These are phyloP conservation scores for Peromyscus melanophrys DNA, from an alignment of 2,797 vertebrate genomes.

Conservation along the genomic window DNA sequence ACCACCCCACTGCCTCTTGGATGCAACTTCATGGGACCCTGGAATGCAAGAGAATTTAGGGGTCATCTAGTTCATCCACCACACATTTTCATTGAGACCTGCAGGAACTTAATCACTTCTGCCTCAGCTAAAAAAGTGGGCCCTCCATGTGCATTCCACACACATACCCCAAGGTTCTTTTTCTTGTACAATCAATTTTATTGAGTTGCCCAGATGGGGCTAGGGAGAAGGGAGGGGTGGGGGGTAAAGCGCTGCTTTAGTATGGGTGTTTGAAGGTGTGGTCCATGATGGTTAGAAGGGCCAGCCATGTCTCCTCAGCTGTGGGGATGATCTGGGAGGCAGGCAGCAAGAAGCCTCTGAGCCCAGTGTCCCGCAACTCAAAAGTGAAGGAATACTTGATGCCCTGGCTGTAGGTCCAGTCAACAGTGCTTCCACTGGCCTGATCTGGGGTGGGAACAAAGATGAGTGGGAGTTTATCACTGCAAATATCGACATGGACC, in stretches of 20 bases:
- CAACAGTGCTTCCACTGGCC: conserved; percentile 94
- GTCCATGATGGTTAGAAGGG: conserved; percentile 93
- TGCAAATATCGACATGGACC: background rate
- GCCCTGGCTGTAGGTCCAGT: conserved; percentile 96
- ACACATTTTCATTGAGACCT: conserved; percentile 46
- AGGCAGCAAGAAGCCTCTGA: conserved; percentile 95
- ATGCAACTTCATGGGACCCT: conserved; percentile 62
- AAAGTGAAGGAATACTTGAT: conserved; percentile 98
- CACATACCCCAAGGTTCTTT: background rate
- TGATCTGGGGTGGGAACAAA: conserved; percentile 89
- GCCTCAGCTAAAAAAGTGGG: conserved; percentile 16
- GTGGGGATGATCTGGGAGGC: conserved; percentile 95
- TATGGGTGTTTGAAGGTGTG: conserved; percentile 90
- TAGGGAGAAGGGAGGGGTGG: background rate
- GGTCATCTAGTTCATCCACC: conserved; percentile 52
- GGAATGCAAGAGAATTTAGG: conserved; percentile 56
- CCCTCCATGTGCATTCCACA: background rate
- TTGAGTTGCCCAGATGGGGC: conserved; percentile 38
- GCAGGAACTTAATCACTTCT: conserved; percentile 37
- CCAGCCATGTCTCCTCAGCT: conserved; percentile 95
- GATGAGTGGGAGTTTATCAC: background rate
- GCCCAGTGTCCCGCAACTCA: conserved; percentile 95
- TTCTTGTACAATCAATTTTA: conserved; percentile 70
- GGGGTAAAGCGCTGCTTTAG: conserved; percentile 78
- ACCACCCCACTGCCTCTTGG: conserved; percentile 46